Conservation (phyloP, 2,113 vertebrate species). For the Gyps fulvus region DNA sequence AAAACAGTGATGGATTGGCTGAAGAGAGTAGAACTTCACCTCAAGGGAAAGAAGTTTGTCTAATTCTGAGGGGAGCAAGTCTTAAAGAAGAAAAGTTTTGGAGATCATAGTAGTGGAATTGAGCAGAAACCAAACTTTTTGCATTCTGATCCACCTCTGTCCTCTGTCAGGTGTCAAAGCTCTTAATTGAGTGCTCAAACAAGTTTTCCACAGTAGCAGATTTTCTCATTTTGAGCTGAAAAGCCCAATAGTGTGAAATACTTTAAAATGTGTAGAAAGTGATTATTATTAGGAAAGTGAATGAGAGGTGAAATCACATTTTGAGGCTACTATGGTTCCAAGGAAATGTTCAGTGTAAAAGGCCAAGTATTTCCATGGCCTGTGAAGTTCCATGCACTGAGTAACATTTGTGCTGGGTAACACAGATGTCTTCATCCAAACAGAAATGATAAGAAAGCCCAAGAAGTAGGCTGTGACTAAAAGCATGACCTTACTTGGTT, state of each 20-base stretch:
- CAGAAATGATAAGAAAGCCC: neutral
- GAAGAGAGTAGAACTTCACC: neutral
- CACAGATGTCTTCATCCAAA: neutral
- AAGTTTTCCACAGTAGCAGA: neutral
- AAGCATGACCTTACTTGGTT: neutral
- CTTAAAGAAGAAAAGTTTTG: neutral
- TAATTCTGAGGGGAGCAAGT: neutral
- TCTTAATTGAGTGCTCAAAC: neutral
- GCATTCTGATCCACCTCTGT: neutral
- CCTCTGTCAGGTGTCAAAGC: neutral
- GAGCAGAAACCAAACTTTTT: neutral
- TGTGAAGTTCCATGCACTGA: neutral
- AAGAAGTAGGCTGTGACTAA: neutral
- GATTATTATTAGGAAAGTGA: neutral
- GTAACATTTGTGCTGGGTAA: neutral
- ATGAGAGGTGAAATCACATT: neutral
- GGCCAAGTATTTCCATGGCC: neutral
- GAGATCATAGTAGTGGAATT: neutral
- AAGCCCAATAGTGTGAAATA: neutral
- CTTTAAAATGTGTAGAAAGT: neutral
- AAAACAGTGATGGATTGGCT: neutral
- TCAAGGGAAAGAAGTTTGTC: neutral
- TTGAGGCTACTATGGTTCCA: neutral
- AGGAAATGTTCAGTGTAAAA: neutral
- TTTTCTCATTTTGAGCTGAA: neutral